Base-by-base conservation (phyloP, 2,888 invertebrate genomes). In the Sarcophaga carnaria region DNA sequence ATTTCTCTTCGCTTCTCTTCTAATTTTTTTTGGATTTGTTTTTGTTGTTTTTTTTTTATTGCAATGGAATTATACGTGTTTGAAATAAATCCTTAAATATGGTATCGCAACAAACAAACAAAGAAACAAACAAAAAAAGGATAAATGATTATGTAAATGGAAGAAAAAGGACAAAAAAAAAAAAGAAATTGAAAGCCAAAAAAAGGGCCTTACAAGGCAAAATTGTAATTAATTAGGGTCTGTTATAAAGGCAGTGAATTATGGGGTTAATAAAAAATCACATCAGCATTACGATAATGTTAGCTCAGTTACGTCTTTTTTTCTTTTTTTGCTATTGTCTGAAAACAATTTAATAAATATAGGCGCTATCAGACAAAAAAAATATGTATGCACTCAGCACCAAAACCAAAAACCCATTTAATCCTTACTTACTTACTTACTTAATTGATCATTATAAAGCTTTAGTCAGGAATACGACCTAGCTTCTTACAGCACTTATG, bases 1-100 rank as follows among this genome's bases (percentile, higher is more conserved):
- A 49, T 45, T 83, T 62, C 54, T 17, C 54, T 54, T 62, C 54
- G 5, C 54, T 54, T 54, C 54, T 54, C 37, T 37, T 8, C 10
- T 37, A 37, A 25, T 25, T 37, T 37, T 37, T 37, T 37, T 8
- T 37, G 37, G 6, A 37, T 37, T 37, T 37, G 5, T 27, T 27
- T 27, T 27, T 27, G 27, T 37, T 37, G 8, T 37, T 49, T 14
- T 54, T 54, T 2, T 54, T 54, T 54, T 12, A 17, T 54, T 12
- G 54, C 54, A 54, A 49, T 54, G 37, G 8, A 3, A 54, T 22
- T 25, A 25, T 45, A 71, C 59, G 64, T 80, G 80, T 62, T 83
- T 59, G 8, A 45, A 49, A 8, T 45, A 70, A 82, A 63, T 76
- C n/a, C 25, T 45, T 20, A 11, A 64, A 64, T 25, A 67, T 17